Base-by-base conservation (phyloP, 2,888 invertebrate genomes). In the Leptinotarsa juncta region DNA sequence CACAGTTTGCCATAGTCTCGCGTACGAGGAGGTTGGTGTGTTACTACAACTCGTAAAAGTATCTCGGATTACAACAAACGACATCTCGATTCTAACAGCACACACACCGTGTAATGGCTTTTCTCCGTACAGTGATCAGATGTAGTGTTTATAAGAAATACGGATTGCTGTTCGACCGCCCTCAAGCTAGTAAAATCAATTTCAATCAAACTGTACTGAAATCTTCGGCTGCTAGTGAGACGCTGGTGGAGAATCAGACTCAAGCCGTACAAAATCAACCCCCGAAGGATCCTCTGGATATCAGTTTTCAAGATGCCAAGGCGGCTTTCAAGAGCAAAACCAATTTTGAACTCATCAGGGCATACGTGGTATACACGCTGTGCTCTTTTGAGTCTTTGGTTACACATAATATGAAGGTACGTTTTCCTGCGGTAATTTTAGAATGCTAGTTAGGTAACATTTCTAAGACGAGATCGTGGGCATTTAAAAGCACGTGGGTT, bases 311-410 rank as follows among this genome's bases (percentile, higher is more conserved):
- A 88, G 95, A 97, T 90, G 94, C 96, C 42, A 90, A 93, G 83
- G 96, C 97, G 81, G 95, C 98, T 42, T 99, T 97, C 90, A 96
- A 96, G 88, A 97, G 97, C 89, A 98, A 98, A 91, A 96, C 96
- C 83, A 97, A 95, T 81, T 93, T 92, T 89, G 98, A 99, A 89
- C 91, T 99, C 81, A 86, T 97, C 70, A 91, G 98, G 80, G 97
- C 97, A 57, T 94, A 96, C 87, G 84, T 97, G 85, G 98, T 98
- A 82, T 97, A 98, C 89, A 93, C 95, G 86, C 90, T 98, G 87
- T 98, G 98, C 89, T 94, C 96, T 73, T 90, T 95, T 85, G 93
- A 94, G 85, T 94, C 93, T 87, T 89, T 98, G 81, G 98, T 98
- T 81, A 95, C 97, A 87, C 93, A 98, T 89, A 97, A 98, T 87